Base-by-base conservation (phyloP, 2,888 invertebrate genomes). In the Macrophya alboannulata region DNA sequence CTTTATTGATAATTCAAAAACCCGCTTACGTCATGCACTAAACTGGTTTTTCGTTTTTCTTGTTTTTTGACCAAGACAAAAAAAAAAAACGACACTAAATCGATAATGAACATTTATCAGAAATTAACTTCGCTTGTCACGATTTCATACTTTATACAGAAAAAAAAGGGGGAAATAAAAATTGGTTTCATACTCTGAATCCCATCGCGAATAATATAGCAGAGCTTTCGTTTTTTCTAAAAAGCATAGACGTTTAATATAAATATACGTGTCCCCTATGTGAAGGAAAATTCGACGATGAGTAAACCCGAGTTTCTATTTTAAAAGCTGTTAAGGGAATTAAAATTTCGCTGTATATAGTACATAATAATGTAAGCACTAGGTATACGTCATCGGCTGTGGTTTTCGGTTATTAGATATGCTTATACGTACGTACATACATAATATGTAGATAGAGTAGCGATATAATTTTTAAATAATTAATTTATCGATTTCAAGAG, bases 261-360 rank as follows among this genome's bases (percentile, higher is more conserved):
- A 31, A 4, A 4, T 15, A 71, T 37, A 40, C 40, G 17, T 71
- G 8, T 72, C 8, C 43, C 6, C 8, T 43, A 9, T 6, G 45
- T 31, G 1, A 31, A 74, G 45, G 21, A 17, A 74, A 74, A 74
- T 74, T 45, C 45, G 72, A 74, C 72, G 72, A 74, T 74, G 45
- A 74, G 72, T 21, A 45, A 74, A 74, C 6, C 2, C 72, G 4
- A 9, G 43, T n/a, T 15, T 43, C 45, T 74, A 74, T 74, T 74
- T 74, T 74, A 74, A 74, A 74, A 74, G 72, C 72, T 74, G 43
- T 74, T 74, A 74, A 31, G 43, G 43, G 21, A 74, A 74, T 74
- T 45, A 74, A 74, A 45, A n/a, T 74, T 45, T 12, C 12, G 12
- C 45, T 37, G 12, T 55, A 55, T 55, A 55, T 51, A 51, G 51